These are phyloP conservation scores for Heliopora coerulea DNA, from an alignment of 92 coral and sea anemone species.

Conservation along the genomic window DNA sequence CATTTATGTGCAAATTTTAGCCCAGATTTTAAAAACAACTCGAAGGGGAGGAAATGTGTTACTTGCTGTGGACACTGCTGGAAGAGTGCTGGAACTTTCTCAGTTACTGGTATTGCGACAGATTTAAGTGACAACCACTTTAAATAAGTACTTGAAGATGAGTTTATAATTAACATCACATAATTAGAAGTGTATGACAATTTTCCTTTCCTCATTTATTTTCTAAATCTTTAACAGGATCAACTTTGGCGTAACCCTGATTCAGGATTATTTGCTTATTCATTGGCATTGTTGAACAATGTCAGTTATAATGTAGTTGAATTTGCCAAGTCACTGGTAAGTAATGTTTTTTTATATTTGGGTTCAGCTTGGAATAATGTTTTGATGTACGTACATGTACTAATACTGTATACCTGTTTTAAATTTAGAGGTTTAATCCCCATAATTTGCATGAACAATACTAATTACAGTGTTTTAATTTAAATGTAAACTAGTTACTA, in stretches of 20 bases:
- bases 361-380: neutral
- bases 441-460: too few relatives aligned
- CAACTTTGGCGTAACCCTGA: conserved; percentile 96
- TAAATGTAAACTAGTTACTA: too few relatives aligned
- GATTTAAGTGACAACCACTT: too few relatives aligned
- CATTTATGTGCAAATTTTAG: conserved; percentile 39
- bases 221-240: conserved; percentile 56
- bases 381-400: too few relatives aligned
- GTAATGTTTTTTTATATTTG: neutral
- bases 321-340: conserved; percentile 92
- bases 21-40: conserved; percentile 78
- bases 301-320: conserved; percentile 96
- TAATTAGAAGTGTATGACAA: too few relatives aligned
- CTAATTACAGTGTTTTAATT: too few relatives aligned
- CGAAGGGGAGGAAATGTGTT: conserved; percentile 92
- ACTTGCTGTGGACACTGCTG: conserved; percentile 91
- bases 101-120: conserved; percentile 70
- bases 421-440: too few relatives aligned
- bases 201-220: too few relatives aligned
- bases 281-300: conserved; percentile 91
- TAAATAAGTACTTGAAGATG: too few relatives aligned
- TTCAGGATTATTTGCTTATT: conserved; percentile 89
- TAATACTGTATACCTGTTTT: too few relatives aligned
- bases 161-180: too few relatives aligned
- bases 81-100: conserved; percentile 89